phyloP scores from a whole-genome alignment of 2,113 vertebrate species.

The Rhagologus leucostigma region DNA sequence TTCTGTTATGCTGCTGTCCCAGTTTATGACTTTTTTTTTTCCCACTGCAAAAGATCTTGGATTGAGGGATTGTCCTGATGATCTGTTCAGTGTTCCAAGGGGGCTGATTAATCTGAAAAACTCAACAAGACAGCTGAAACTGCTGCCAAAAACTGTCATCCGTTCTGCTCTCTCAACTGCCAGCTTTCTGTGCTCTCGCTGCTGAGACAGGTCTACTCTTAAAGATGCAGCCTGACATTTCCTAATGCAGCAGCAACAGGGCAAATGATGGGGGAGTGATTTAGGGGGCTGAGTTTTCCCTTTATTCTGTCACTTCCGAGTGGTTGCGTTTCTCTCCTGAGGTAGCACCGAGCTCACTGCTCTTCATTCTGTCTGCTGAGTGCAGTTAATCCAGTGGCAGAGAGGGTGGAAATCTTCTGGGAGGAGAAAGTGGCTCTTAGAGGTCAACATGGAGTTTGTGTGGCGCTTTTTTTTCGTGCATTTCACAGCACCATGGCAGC shows the following conservation, averaged over 20 bases:
- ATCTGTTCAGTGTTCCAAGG: constrained; percentile 63
- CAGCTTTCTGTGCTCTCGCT: constrained; percentile 33
- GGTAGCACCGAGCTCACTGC: neutral
- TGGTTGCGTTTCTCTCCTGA: neutral
- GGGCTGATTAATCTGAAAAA: constrained; percentile 70
- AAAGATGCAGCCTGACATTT: constrained; percentile 54
- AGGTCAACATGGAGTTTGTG: neutral
- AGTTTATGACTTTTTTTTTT: neutral
- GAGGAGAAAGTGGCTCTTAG: neutral
- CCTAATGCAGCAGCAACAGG: constrained; percentile 5
- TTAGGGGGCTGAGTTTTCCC: neutral
- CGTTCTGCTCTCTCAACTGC: constrained; percentile 54
- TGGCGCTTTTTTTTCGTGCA: neutral
- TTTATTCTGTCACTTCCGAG: neutral
- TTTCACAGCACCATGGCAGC: neutral
- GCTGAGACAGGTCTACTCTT: constrained; percentile 18
- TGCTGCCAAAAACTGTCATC: constrained; percentile 64
- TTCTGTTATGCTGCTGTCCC: constrained; percentile 17
- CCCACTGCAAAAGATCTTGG: constrained; percentile 25
- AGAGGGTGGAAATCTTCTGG: neutral
- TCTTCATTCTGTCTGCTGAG: neutral
- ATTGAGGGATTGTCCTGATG: constrained; percentile 51
- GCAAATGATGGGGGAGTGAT: neutral
- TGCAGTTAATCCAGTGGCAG: neutral
- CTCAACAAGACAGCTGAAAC: constrained; percentile 67